These are phyloP conservation scores for Blera fallax DNA, from an alignment of 2,888 invertebrate species.

Conservation along the genomic window DNA sequence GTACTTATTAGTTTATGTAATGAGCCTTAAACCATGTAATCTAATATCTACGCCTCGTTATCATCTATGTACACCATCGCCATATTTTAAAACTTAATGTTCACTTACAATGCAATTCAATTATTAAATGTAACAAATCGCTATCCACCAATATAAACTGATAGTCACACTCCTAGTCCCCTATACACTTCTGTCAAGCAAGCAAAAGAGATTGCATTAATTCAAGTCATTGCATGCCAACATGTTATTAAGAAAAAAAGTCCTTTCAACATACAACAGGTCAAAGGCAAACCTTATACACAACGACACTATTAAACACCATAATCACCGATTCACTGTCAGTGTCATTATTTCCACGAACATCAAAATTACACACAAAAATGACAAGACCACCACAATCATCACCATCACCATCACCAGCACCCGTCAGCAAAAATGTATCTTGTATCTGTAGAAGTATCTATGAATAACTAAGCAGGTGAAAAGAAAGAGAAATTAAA, in stretches of 20 bases:
- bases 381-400: neutral
- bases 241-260: neutral
- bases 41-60: no score
- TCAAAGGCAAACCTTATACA: neutral
- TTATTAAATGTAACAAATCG: neutral
- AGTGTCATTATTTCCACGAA: constrained; percentile 17
- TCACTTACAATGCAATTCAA: neutral
- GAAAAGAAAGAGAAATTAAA: constrained; percentile 49
- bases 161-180: neutral
- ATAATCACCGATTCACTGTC: constrained; percentile 15
- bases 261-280: neutral
- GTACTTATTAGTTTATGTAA: no score
- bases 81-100: neutral
- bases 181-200: neutral
- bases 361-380: neutral
- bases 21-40: no score
- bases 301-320: neutral
- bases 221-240: neutral
- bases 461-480: constrained; percentile 28
- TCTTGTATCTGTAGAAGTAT: neutral
- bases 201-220: neutral
- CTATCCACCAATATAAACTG: neutral
- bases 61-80: no score
- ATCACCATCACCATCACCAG: neutral
- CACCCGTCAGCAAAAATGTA: neutral